Evolutionary conservation across 1,140 invertebrate genomes (phyloP).

Genomic region (Periplaneta americana): DNA sequence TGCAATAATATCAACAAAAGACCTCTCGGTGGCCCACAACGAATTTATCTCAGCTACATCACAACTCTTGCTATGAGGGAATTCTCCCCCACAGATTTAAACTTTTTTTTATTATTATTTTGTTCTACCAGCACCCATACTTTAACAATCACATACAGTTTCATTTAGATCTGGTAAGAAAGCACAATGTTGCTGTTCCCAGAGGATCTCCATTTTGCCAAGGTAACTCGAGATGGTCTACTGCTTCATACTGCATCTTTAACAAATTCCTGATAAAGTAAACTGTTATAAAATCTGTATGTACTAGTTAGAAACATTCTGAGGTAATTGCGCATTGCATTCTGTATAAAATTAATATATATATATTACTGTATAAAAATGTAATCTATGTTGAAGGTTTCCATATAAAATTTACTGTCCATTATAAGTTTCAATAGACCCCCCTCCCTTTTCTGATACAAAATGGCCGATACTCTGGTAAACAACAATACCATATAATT

Average conservation of each 20-base stretch:
- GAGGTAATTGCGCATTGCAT: not conserved
- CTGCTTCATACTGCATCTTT: not conserved
- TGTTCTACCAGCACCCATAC: conserved; percentile 18
- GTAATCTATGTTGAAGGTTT: not conserved
- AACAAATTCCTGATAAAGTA: not conserved
- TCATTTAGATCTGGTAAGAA: not conserved
- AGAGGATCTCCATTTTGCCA: not conserved
- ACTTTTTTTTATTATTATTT: not conserved
- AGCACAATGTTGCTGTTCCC: not conserved
- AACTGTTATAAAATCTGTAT: not conserved
- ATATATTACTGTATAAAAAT: not conserved
- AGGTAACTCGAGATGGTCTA: not conserved
- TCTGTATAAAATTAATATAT: not conserved
- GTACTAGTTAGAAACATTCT: not conserved
- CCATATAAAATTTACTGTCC: not conserved
- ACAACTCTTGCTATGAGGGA: not conserved
- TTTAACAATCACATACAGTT: conserved; percentile 14
- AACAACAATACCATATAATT: not conserved
- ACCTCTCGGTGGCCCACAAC: conserved; percentile 1
- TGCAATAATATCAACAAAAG: conserved; percentile 11
- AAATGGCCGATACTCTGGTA: conserved; percentile 2
- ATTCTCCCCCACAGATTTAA: not conserved
- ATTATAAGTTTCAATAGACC: not conserved
- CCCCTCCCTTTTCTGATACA: not conserved
- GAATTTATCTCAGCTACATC: not conserved